Percentiles rank a stretch among this genome's conserved stretches.
Conservation (phyloP, 2,888 invertebrate genomes). For the Cantharis rustica region DNA sequence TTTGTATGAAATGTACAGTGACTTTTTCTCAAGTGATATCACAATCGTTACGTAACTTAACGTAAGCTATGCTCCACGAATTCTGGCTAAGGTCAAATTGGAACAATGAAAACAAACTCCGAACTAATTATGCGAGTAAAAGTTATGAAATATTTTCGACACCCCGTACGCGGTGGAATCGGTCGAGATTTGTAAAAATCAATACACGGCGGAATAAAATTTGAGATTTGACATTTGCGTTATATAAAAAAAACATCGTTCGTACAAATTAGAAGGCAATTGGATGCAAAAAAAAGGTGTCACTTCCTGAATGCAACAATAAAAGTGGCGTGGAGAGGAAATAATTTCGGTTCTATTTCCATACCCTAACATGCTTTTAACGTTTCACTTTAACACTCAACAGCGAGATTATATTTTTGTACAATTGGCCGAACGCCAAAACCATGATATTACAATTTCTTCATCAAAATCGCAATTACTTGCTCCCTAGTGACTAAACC, state of each 20-base stretch:
- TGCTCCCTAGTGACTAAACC: not conserved
- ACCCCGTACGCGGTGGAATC: not conserved
- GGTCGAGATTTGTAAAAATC: not conserved
- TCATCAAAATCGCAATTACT: constrained; percentile 28
- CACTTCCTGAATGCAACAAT: not conserved
- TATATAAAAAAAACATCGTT: not conserved
- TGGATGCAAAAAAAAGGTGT: not conserved
- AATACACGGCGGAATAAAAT: not conserved
- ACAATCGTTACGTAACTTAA: not conserved
- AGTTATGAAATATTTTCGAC: not conserved
- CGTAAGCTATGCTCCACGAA: not conserved
- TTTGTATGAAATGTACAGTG: not conserved
- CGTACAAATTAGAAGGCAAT: not conserved
- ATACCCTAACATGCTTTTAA: constrained; percentile 20
- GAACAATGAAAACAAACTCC: not conserved
- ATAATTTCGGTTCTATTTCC: constrained; percentile 24
- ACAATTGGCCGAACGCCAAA: constrained; percentile 37
- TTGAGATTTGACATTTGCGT: not conserved
- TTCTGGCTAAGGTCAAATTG: not conserved
- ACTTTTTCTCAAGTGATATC: not conserved
- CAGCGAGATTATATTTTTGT: constrained; percentile 34
- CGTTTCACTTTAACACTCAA: constrained; percentile 23
- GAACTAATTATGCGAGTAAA: not conserved
- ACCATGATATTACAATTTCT: constrained; percentile 31
- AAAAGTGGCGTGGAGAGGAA: constrained; percentile 8